Evolutionary conservation across 2,113 vertebrate species (phyloP).

Genomic region (Oryctolagus cuniculus): mOryCun1.1 NC_091432.1:204618001-204618500

Average conservation of each 20-base stretch:
- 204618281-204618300: constrained; percentile 53
- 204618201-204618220: constrained; percentile 59
- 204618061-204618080: constrained; percentile 29
- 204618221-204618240: constrained; percentile 48
- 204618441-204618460: neutral
- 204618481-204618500: neutral
- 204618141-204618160: constrained; percentile 29
- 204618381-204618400: neutral
- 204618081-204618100: constrained; percentile 33
- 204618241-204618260: constrained; percentile 61
- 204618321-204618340: neutral
- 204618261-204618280: constrained; percentile 45
- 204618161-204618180: constrained; percentile 17
- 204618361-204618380: neutral
- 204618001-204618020: constrained; percentile 15
- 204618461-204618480: neutral
- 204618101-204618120: constrained; percentile 34
- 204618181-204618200: constrained; percentile 57
- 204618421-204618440: constrained; percentile 11
- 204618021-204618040: neutral
- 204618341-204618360: neutral
- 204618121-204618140: constrained; percentile 60
- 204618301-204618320: constrained; percentile 19
- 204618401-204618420: neutral
- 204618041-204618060: constrained; percentile 48